Evolutionary conservation across 2,797 vertebrate genomes (phyloP), one percentile per base, ranked within the genome.

Genomic region (Mergus octosetaceus): DNA sequence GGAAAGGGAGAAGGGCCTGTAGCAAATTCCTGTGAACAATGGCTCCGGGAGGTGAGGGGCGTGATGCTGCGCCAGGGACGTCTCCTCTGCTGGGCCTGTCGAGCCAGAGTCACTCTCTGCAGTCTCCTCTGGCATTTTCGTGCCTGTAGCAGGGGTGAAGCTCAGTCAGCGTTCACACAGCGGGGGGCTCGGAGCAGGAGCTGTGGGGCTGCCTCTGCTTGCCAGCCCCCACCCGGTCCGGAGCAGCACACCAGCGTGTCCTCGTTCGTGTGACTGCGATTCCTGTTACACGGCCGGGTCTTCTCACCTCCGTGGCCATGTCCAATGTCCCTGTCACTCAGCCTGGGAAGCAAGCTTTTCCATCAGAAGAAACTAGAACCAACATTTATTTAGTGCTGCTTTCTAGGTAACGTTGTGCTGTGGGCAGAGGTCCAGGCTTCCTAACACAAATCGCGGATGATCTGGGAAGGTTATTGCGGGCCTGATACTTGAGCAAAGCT

Each of bases 391-490:
- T n/a, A 11, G 39, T 19, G 0, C 5, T 49, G 0, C 43, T 64
- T n/a, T 54, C 18, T 13, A 2, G 27, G 1, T 11, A 14, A 4
- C 19, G 28, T 3, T 25, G 21, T 28, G 61, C n/a, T 70, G 25
- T 11, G 3, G 20, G 58, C 45, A 13, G 62, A 25, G 9, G 13
- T 5, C 5, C 28, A 3, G 39, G 5, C 47, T 66, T 30, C 66
- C 53, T 24, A 5, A 3, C 0, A 16, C 47, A 16, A 2, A 0
- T 3, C 11, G 3, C 27, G 4, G 47, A 25, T 7, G 39, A 22
- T 6, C 51, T 12, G 45, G 71, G 53, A 21, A 7, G 47, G 41
- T 21, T 13, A 3, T 25, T n/a, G 5, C 0, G 0, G 17, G 49
- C 62, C 57, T 2, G 30, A 2, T 1, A 20, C 74, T 32, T 2